phyloP scores from a whole-genome alignment of 2,797 vertebrate species.

The Chrysocyon brachyurus region DNA sequence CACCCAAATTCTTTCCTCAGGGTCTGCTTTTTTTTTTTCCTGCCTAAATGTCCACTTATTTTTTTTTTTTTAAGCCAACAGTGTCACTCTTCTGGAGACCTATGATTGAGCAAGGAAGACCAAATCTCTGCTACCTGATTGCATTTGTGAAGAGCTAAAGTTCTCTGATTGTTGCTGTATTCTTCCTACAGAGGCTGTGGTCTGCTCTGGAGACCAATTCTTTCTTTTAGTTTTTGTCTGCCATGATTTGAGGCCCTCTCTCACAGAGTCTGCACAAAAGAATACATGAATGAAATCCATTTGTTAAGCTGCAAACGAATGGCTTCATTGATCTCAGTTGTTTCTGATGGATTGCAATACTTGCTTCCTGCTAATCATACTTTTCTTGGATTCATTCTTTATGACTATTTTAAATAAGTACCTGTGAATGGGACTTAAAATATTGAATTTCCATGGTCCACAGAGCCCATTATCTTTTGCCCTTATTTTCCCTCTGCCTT shows the following conservation, averaged over 20 bases:
- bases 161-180: not conserved
- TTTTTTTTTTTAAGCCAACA: not conserved
- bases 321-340: not conserved
- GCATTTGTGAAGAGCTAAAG: not conserved
- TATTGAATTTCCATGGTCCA: conserved; percentile 1
- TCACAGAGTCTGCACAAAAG: not conserved
- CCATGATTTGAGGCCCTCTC: not conserved
- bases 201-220: not conserved
- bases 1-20: not conserved
- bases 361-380: not conserved
- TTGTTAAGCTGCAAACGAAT: not conserved
- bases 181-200: fast-evolving
- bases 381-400: not conserved
- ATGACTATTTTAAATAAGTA: conserved; percentile 24
- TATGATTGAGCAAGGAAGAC: not conserved
- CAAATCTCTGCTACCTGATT: not conserved
- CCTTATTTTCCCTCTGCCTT: not conserved
- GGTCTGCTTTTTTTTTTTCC: not conserved
- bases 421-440: conserved; percentile 19
- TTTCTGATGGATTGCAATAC: not conserved
- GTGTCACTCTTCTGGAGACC: not conserved
- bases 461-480: not conserved
- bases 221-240: not conserved
- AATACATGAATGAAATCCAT: not conserved
- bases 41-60: not conserved